Evolutionary conservation across 2,888 invertebrate genomes (phyloP), one percentile per base, ranked within the genome.

Genomic region (Phaonia tiefii): DNA sequence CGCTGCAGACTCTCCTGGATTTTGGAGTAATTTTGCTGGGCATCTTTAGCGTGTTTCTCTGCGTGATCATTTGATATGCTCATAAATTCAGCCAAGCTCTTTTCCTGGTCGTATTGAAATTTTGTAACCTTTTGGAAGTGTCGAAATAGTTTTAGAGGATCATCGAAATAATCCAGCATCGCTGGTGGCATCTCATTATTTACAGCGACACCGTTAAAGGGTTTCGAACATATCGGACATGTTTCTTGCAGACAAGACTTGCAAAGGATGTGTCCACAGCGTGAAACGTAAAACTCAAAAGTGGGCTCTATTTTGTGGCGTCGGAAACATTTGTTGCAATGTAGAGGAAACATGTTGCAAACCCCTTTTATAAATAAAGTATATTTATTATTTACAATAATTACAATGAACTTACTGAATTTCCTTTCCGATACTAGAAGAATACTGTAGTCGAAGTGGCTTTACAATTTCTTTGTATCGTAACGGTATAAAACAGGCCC

Each of bases 101-200:
- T 56, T 56, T 79, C 63, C 51, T 85, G 84, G 4, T 80, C 79
- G 25, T 75, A 49, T 26, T 85, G 85, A 42, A 84, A 84, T 76
- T 79, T 80, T 20, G 66, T n/a, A 0, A 79, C 71, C 51, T 76
- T 80, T 22, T 82, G 79, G 39, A 60, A 83, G 3, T 63, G 72
- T 15, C 72, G 71, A 26, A 71, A 83, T 5, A 77, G 39, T 8
- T 79, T 80, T 13, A 69, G 26, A 0, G 81, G 67, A 49, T 83
- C 75, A 11, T 66, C 74, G 31, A 85, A 85, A 39, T 79, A 74
- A 10, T 70, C 73, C 3, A 74, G 56, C 80, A 84, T 74, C n/a
- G 78, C n/a, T 2, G 20, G 1, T 4, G 82, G 80, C 83, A 83
- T 84, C 0, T 78, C 60, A 8, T 79, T 83, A 65, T 58, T 69